Conservation (phyloP, 1,140 invertebrate species). For the Diorhabda sublineata region DNA sequence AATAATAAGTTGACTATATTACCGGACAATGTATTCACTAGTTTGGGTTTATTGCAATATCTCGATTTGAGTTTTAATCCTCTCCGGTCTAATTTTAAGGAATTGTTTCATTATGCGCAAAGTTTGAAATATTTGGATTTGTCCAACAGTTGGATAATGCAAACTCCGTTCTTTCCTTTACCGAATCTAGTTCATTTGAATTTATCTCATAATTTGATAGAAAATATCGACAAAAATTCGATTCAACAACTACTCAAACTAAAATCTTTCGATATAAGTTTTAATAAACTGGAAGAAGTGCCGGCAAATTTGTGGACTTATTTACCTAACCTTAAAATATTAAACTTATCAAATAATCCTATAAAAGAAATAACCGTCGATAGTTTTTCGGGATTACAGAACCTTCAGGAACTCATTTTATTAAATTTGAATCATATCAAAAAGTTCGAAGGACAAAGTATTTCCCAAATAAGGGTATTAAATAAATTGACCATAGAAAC, state of each 20-base stretch:
- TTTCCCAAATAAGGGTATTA: constrained; percentile 58
- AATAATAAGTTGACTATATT: constrained; percentile 78
- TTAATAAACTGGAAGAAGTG: constrained; percentile 62
- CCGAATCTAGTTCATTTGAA: constrained; percentile 70
- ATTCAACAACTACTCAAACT: constrained; percentile 61
- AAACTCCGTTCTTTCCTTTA: constrained; percentile 67
- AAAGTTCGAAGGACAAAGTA: constrained; percentile 61
- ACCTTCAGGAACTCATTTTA: constrained; percentile 55
- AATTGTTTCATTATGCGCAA: constrained; percentile 83
- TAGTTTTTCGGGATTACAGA: constrained; percentile 55
- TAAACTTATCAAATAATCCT: constrained; percentile 45
- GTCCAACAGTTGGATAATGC: constrained; percentile 67
- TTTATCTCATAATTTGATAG: constrained; percentile 69
- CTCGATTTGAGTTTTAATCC: constrained; percentile 77
- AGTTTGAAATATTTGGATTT: constrained; percentile 72
- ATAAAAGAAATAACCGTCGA: constrained; percentile 44
- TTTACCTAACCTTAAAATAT: constrained; percentile 39
- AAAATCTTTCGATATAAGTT: constrained; percentile 60
- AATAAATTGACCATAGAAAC: constrained; percentile 61
- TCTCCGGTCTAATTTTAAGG: constrained; percentile 82
- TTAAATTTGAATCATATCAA: constrained; percentile 56
- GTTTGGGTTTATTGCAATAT: constrained; percentile 69
- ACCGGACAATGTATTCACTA: constrained; percentile 84
- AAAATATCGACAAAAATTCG: constrained; percentile 56
- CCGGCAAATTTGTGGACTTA: constrained; percentile 56